Evolutionary conservation across 2,797 vertebrate species (phyloP), one percentile per base, ranked within the genome.

Genomic region (Rhabdophis nuchalis): DNA sequence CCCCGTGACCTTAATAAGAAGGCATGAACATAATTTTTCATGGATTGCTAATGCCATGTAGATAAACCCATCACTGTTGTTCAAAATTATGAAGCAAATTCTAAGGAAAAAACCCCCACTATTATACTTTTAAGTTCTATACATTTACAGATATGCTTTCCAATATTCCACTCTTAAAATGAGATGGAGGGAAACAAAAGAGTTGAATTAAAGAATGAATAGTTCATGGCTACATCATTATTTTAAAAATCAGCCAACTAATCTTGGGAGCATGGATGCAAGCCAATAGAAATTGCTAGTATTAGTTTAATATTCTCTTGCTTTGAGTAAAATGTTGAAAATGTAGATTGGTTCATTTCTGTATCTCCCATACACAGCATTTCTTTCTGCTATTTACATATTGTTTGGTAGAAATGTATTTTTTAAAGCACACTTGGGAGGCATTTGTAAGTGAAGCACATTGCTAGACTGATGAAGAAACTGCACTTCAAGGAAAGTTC

Each of bases 161-260:
- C 25, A 82, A 61, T n/a, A 88, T 18, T 92, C 89, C 64, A 90
- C 93, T 94, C 91, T 60, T 18, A 0, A 7, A 92, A 95, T 53
- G 90, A 89, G 92, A 61, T 23, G 90, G 89, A 64, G 95, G 93
- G 1, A 89, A 93, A 88, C 85, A 57, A 93, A 92, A 88, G 52
- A 3, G 86, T 36, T 53, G 32, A 90, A 61, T 87, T 61, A 54
- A 87, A 95, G 86, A 94, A 92, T 94, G 88, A 95, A 85, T 57
- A 53, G n/a, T 10, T 86, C 27, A 93, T 58, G 90, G 88, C 77
- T 64, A 90, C 64, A 90, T 13, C 85, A 56, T 36, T 93, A 56
- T 61, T 94, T 25, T 36, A 88, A 94, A 95, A 95, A 93, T 90
- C 90, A 93, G 89, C 93, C 89, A n/a, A 50, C 52, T 77, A 89